A percentile compares a stretch with the other conserved stretches of the same genome.
Evolutionary conservation across 1,140 invertebrate species (phyloP).

Genomic region (Eupeodes corollae): DNA sequence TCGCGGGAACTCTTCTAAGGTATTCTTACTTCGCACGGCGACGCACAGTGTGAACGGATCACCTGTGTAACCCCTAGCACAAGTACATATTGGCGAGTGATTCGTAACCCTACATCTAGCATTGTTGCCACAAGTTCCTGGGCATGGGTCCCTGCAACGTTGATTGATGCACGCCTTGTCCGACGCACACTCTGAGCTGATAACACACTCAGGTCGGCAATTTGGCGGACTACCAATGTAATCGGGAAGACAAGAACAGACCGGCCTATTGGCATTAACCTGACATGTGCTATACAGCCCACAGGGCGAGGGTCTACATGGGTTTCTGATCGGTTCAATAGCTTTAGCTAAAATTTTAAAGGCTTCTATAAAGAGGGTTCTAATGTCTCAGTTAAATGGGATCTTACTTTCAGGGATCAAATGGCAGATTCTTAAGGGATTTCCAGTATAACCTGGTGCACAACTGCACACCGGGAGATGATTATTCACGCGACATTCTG

Average conservation of each 20-base stretch:
- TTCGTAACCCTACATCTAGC: slow-evolving; percentile 72
- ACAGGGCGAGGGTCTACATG: slow-evolving; percentile 70
- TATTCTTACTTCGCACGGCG: slow-evolving; percentile 29
- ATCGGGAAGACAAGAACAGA: slow-evolving; percentile 67
- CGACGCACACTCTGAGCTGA: slow-evolving; percentile 68
- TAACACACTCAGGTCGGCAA: slow-evolving; percentile 69
- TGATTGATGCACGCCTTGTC: slow-evolving; percentile 66
- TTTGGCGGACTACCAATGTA: slow-evolving; percentile 66
- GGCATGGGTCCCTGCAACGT: slow-evolving; percentile 67
- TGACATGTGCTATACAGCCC: slow-evolving; percentile 70
- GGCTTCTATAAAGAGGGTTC: not conserved
- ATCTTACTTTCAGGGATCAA: slow-evolving; percentile 50
- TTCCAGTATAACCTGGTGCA: slow-evolving; percentile 59
- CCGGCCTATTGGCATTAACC: slow-evolving; percentile 55
- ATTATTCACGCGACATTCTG: slow-evolving; percentile 69
- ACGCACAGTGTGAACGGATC: slow-evolving; percentile 58
- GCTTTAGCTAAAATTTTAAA: not conserved
- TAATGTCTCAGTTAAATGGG: not conserved
- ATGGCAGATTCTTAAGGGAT: slow-evolving; percentile 61
- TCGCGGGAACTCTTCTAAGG: not conserved
- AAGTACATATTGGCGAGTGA: slow-evolving; percentile 72
- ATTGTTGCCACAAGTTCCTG: slow-evolving; percentile 70
- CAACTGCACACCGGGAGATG: slow-evolving; percentile 73
- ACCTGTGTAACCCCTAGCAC: slow-evolving; percentile 58
- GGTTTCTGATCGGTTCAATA: slow-evolving; percentile 39